Evolutionary conservation across 2,797 vertebrate genomes (phyloP).

Genomic region (Sciurus carolinensis): DNA sequence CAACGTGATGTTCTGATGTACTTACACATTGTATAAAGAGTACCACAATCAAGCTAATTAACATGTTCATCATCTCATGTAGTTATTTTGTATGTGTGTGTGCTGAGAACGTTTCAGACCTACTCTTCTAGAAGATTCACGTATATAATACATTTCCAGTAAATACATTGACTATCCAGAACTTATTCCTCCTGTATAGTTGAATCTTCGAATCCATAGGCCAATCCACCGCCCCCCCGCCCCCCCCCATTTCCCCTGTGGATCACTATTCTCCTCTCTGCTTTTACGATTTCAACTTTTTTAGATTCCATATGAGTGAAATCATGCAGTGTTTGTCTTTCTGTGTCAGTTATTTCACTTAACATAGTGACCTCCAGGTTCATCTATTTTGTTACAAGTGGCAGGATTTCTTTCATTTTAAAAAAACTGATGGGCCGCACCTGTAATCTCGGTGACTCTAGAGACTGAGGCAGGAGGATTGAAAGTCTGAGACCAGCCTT

Average conservation of each 20-base stretch:
- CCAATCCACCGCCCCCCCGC: too few species aligned
- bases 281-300: background rate
- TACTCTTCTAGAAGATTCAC: background rate
- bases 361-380: too few species aligned
- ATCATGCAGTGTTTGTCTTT: background rate
- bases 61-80: background rate
- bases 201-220: background rate
- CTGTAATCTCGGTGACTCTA: too few species aligned
- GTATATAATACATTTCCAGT: background rate
- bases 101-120: background rate
- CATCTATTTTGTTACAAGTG: background rate
- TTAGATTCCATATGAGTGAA: background rate
- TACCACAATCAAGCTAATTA: background rate
- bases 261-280: background rate
- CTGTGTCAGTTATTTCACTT: background rate
- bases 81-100: background rate
- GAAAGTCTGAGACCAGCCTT: too few species aligned
- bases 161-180: background rate
- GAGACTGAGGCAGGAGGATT: too few species aligned
- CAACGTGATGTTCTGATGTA: background rate
- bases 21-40: background rate
- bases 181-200: too few species aligned
- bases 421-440: background rate
- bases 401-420: background rate
- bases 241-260: rapidly evolving